Conservation (phyloP, 1,140 invertebrate genomes). For the Drosophila murphyi region DNA sequence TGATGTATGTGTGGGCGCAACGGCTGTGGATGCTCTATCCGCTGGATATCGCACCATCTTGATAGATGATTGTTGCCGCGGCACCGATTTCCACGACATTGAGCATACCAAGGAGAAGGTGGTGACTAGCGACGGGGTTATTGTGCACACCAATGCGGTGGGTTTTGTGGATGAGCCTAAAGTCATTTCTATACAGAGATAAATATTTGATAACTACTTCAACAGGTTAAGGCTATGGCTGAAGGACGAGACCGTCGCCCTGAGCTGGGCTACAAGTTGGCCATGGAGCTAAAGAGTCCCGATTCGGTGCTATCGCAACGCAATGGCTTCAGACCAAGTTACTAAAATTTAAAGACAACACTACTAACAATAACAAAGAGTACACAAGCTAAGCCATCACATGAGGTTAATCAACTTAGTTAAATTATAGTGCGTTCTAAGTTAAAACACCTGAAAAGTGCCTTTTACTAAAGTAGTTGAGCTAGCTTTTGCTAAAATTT, state of each 20-base stretch:
- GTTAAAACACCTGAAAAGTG: slow-evolving; percentile 46
- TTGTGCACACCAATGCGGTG: slow-evolving; percentile 90
- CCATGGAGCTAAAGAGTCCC: slow-evolving; percentile 91
- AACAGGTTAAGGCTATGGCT: slow-evolving; percentile 92
- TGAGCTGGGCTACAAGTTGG: slow-evolving; percentile 94
- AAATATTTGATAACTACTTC: not conserved
- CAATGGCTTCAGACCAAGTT: slow-evolving; percentile 70
- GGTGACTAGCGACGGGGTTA: slow-evolving; percentile 90
- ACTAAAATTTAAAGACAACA: slow-evolving; percentile 41
- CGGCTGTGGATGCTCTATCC: slow-evolving; percentile 93
- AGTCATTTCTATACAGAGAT: not conserved
- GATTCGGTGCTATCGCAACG: slow-evolving; percentile 82
- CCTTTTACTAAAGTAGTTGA: slow-evolving; percentile 44
- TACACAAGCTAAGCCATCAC: slow-evolving; percentile 38
- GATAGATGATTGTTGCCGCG: slow-evolving; percentile 95
- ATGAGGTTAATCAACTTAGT: slow-evolving; percentile 44
- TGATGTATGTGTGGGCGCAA: slow-evolving; percentile 98
- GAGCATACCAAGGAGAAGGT: slow-evolving; percentile 92
- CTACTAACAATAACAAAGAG: slow-evolving; percentile 3
- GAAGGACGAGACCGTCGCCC: slow-evolving; percentile 93
- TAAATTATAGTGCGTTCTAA: slow-evolving; percentile 43
- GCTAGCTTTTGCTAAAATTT: slow-evolving; percentile 68
- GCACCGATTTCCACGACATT: slow-evolving; percentile 93
- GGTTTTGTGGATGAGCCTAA: not conserved
- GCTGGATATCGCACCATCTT: slow-evolving; percentile 95